Evolutionary conservation across 2,797 vertebrate species (phyloP), one percentile per base, ranked within the genome.

Genomic region (Picus viridis): DNA sequence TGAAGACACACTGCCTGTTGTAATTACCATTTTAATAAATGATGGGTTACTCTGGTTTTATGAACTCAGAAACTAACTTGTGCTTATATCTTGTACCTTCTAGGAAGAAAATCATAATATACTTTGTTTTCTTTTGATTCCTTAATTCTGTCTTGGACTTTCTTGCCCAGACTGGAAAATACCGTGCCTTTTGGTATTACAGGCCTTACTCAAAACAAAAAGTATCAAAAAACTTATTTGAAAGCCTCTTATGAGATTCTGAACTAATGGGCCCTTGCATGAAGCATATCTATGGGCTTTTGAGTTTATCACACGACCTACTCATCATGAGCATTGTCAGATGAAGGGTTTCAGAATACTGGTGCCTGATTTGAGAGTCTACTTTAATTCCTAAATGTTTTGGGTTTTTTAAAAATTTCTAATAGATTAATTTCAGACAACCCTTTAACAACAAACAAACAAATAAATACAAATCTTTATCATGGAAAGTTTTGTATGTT

Each of bases 291-390:
- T 68, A 72, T 47, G 24, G 72, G 45, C 18, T 83, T 82, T 57
- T 80, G 39, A 69, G 10, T 56, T 83, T 80, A 39, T 47, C 57
- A 53, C 8, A 11, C 45, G 15, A 34, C 10, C 85, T 78, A 56
- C 30, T 61, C 59, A 32, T 8, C 49, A 32, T 29, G 8, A 71
- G 1, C 0, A 0, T 54, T 65, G n/a, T 32, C 16, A 65, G 34
- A 69, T 65, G 19, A 86, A 85, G 58, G 51, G 57, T 54, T 93
- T 83, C 51, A 83, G 27, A 47, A 71, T 75, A 12, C 11, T 70
- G 27, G 26, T 58, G 26, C 17, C 6, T 64, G 22, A 67, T 69
- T 85, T 72, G 12, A 63, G 8, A 59, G 11, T 43, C 26, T 57
- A 32, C 7, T 70, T 12, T 43, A 65, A 54, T 41, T 84, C 26